Evolutionary conservation across 2,113 vertebrate species (phyloP).

Genomic region (Falco punctatus): DNA sequence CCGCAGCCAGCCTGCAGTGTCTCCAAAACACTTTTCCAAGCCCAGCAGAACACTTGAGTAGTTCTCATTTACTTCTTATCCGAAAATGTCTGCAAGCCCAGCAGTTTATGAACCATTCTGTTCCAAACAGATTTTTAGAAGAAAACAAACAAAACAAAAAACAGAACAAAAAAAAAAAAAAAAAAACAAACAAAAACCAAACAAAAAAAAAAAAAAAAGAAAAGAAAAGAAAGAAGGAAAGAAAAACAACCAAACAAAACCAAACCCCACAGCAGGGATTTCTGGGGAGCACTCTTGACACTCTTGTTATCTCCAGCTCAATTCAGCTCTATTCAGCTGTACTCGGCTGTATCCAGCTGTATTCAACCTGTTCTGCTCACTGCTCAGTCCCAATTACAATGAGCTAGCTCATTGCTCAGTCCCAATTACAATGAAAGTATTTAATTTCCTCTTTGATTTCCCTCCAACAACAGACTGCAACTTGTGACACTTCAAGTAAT

Average conservation of each 20-base stretch:
- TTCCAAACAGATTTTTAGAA: background rate
- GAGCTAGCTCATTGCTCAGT: slow-evolving; percentile 21
- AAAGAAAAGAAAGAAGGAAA: background rate
- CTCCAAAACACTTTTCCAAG: slow-evolving; percentile 21
- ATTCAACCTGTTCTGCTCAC: slow-evolving; percentile 37
- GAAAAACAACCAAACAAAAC: too few relatives aligned
- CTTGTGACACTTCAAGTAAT: slow-evolving; percentile 57
- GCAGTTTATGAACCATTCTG: background rate
- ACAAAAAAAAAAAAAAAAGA: background rate
- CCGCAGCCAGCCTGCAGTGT: background rate
- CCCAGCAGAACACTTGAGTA: background rate
- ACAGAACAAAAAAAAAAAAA: background rate
- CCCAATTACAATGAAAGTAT: slow-evolving; percentile 62
- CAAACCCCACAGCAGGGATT: background rate
- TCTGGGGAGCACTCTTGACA: background rate
- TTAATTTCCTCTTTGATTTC: slow-evolving; percentile 74
- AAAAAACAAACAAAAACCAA: too few relatives aligned
- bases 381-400: slow-evolving; percentile 44
- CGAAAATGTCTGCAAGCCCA: background rate
- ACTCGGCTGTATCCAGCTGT: background rate
- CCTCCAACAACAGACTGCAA: slow-evolving; percentile 61
- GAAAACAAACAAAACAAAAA: background rate
- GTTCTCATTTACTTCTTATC: slow-evolving; percentile 13
- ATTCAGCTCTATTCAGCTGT: background rate
- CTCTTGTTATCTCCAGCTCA: slow-evolving; percentile 5